phyloP scores from a whole-genome alignment of 2,113 vertebrate genomes.

The Rhipidura dahli region DNA sequence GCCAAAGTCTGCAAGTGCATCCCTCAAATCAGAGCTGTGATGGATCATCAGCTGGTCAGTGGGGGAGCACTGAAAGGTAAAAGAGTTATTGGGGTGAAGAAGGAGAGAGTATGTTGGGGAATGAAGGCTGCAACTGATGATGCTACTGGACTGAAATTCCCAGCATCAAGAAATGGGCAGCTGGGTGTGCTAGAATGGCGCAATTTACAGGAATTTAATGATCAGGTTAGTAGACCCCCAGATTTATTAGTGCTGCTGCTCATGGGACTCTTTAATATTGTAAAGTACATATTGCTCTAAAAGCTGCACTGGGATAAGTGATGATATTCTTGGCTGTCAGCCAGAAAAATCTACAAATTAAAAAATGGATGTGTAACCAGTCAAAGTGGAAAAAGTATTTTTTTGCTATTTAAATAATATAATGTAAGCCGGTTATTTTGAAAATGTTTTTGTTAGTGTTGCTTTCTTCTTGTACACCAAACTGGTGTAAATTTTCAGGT shows the following conservation, averaged over 20 bases:
- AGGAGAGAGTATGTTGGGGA: background rate
- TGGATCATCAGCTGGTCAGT: background rate
- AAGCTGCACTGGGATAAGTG: background rate
- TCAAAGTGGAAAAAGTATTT: background rate
- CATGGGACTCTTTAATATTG: background rate
- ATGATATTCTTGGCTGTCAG: background rate
- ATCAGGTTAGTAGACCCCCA: background rate
- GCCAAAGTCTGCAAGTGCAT: background rate
- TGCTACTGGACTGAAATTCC: background rate
- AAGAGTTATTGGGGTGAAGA: background rate
- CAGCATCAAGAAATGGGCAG: background rate
- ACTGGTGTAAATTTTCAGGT: background rate
- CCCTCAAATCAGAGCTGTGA: background rate
- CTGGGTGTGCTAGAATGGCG: background rate
- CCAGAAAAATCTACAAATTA: background rate
- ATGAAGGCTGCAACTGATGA: background rate
- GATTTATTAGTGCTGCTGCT: background rate
- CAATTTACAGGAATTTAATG: background rate
- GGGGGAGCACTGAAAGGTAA: background rate
- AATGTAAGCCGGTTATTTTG: background rate
- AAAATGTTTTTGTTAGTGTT: background rate
- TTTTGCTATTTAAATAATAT: background rate
- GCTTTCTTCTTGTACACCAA: background rate
- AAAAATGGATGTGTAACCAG: rapidly evolving
- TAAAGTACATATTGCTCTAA: background rate